phyloP scores from a whole-genome alignment of 2,888 invertebrate species.

The Anthoptus insignis region DNA sequence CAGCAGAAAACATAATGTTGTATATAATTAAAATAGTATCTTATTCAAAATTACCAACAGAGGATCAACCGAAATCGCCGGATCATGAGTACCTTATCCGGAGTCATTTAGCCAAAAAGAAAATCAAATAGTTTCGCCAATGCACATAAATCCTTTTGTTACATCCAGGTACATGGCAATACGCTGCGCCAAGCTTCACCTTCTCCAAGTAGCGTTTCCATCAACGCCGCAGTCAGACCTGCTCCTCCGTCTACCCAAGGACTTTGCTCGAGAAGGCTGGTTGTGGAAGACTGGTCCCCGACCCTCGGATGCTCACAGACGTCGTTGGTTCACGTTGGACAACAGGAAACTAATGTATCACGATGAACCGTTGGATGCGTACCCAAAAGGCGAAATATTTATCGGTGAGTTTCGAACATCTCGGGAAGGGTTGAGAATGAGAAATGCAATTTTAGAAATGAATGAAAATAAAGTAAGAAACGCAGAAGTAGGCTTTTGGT shows the following conservation, averaged over 20 bases:
- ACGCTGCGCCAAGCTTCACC: constrained; percentile 94
- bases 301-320: constrained; percentile 93
- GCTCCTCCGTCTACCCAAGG: constrained; percentile 91
- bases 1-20: too few relatives aligned
- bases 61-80: too few relatives aligned
- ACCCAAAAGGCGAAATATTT: constrained; percentile 97
- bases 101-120: too few relatives aligned
- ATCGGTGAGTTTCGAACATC: constrained; percentile 85
- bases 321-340: constrained; percentile 96
- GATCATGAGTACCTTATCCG: too few relatives aligned
- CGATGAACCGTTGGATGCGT: constrained; percentile 94
- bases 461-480: too few relatives aligned
- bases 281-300: constrained; percentile 96
- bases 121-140: too few relatives aligned
- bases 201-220: constrained; percentile 95
- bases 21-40: too few relatives aligned
- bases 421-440: too few relatives aligned
- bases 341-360: constrained; percentile 97
- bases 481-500: too few relatives aligned
- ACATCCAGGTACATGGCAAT: constrained; percentile 90
- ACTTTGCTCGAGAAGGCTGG: constrained; percentile 96
- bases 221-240: constrained; percentile 91
- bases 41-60: too few relatives aligned
- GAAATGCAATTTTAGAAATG: too few relatives aligned
- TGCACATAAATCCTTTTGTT: too few relatives aligned